phyloP scores from a whole-genome alignment of 2,797 vertebrate species.

The Megalops cyprinoides region DNA sequence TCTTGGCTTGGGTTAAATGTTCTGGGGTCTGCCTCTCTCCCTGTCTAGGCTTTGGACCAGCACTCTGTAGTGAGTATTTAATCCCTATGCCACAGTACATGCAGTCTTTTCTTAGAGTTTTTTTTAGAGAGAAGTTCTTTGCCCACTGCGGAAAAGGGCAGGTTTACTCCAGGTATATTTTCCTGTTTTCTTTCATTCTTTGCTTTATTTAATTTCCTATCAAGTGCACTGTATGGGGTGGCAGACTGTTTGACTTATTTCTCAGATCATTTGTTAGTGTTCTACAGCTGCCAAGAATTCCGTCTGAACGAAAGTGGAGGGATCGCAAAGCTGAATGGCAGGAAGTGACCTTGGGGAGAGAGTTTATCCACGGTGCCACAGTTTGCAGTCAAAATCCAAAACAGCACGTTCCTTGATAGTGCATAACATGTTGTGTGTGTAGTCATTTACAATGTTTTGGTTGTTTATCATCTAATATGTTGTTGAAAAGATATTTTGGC shows the following conservation, averaged over 20 bases:
- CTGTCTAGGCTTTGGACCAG: too few species aligned
- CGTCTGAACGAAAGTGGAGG: background rate
- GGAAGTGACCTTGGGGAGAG: slow-evolving; percentile 8
- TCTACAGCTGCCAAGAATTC: background rate
- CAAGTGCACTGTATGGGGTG: background rate
- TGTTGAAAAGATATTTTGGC: background rate
- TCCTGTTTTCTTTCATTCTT: slow-evolving; percentile 20
- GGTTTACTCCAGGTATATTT: background rate
- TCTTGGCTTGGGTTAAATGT: too few species aligned
- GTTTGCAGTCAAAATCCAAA: background rate
- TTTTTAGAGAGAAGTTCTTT: background rate
- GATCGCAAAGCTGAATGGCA: slow-evolving; percentile 8
- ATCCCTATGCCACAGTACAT: background rate
- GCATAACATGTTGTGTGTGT: background rate
- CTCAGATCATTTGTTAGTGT: background rate
- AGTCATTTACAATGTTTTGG: background rate
- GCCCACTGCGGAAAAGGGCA: background rate
- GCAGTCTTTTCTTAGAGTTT: background rate
- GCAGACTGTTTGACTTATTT: background rate
- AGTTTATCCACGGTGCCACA: background rate
- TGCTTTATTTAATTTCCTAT: background rate
- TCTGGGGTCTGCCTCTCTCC: too few species aligned
- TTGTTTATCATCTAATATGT: background rate
- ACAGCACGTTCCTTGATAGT: background rate
- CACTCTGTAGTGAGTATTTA: too few species aligned